These are phyloP conservation scores for Phenganax stokvisi DNA, from an alignment of 92 coral and sea anemone species.

Conservation along the genomic window DNA sequence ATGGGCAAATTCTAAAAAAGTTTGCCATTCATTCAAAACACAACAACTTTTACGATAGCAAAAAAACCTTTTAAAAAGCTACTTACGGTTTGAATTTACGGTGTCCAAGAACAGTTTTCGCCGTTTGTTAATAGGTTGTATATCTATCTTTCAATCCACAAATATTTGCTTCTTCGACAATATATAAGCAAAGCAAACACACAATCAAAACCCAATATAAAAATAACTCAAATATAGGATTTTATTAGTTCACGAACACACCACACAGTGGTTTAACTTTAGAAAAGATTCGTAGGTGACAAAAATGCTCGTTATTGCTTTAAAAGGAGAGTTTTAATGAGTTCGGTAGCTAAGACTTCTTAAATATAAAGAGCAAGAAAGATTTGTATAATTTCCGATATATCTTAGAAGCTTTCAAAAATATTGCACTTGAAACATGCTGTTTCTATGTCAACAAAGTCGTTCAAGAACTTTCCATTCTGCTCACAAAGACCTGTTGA, in stretches of 20 bases:
- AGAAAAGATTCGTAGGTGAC: neutral
- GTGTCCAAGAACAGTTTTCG: no score
- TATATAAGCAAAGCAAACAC: neutral
- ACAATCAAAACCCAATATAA: neutral
- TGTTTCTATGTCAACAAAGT: conserved; percentile 12
- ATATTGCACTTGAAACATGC: conserved; percentile 2
- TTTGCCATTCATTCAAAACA: no score
- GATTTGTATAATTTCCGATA: neutral
- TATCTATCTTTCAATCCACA: no score
- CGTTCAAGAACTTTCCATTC: conserved; percentile 4
- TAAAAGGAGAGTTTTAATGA: neutral
- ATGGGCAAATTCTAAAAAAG: no score
- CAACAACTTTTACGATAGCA: no score
- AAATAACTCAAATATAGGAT: neutral
- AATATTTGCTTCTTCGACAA: no score
- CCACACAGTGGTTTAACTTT: neutral
- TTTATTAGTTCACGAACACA: neutral
- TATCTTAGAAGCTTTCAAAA: neutral
- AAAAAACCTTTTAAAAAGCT: no score
- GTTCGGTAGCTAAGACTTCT: neutral
- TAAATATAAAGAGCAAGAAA: neutral
- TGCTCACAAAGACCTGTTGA: neutral
- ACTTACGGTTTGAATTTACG: no score
- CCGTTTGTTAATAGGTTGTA: no score
- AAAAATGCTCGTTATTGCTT: neutral